Conservation (phyloP, 2,888 invertebrate genomes). For the Tipula helvola region DNA sequence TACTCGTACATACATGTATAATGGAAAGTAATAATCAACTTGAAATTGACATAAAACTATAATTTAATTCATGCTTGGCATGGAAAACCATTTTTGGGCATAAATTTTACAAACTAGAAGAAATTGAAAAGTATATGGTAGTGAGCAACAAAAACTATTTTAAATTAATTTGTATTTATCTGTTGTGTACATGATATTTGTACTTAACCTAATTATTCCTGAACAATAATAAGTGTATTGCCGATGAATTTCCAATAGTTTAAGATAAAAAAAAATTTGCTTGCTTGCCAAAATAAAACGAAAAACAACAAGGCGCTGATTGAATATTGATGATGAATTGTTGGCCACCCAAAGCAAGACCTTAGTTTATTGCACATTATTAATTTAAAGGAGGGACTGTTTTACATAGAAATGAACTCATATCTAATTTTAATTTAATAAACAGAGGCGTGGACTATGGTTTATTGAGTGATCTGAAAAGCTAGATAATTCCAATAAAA, state of each 20-base stretch:
- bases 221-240: not conserved
- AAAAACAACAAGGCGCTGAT: not conserved
- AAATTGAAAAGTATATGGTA: not conserved
- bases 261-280: not conserved
- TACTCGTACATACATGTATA: not conserved
- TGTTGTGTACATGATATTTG: not conserved
- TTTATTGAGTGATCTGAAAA: too few species aligned
- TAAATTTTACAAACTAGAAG: not conserved
- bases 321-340: not conserved
- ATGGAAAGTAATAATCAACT: not conserved
- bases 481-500: not conserved
- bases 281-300: not conserved
- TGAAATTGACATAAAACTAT: not conserved
- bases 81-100: not conserved
- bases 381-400: too few species aligned
- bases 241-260: not conserved
- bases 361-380: too few species aligned
- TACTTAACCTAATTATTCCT: not conserved
- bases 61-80: not conserved
- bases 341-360: not conserved
- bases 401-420: too few species aligned
- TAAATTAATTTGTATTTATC: not conserved
- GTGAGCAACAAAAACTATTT: not conserved
- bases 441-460: too few species aligned
- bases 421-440: too few species aligned